phyloP scores from a whole-genome alignment of 2,113 vertebrate species.

The Sciurus niger region DNA sequence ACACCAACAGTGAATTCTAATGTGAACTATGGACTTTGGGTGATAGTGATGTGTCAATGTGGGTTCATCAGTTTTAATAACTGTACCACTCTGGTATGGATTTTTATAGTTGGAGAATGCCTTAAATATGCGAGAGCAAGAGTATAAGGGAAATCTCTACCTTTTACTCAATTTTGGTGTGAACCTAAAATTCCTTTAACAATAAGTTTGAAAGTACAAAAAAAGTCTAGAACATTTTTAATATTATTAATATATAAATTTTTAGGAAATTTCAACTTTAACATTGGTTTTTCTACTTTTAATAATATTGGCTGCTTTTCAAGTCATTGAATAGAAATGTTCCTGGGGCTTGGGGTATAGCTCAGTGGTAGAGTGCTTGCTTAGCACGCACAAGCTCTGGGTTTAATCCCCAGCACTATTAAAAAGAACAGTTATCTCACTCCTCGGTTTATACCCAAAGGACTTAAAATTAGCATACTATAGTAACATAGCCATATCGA shows the following conservation, averaged over 20 bases:
- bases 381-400: background rate
- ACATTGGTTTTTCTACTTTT: conserved; percentile 40
- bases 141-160: background rate
- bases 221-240: conserved; percentile 20
- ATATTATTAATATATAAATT: background rate
- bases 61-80: background rate
- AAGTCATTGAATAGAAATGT: conserved; percentile 35
- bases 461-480: no score
- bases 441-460: no score
- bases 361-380: background rate
- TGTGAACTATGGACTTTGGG: background rate
- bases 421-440: background rate
- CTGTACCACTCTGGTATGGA: background rate
- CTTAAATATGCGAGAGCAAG: background rate
- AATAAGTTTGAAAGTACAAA: background rate
- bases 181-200: conserved; percentile 39
- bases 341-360: background rate
- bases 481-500: no score
- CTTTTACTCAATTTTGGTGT: background rate
- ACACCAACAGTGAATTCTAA: background rate
- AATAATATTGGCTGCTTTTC: conserved; percentile 32
- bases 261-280: conserved; percentile 64
- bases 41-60: background rate
- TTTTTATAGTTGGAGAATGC: background rate
- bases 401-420: background rate